Evolutionary conservation across 2,113 vertebrate genomes (phyloP).

Genomic region (Cephalopterus ornatus): DNA sequence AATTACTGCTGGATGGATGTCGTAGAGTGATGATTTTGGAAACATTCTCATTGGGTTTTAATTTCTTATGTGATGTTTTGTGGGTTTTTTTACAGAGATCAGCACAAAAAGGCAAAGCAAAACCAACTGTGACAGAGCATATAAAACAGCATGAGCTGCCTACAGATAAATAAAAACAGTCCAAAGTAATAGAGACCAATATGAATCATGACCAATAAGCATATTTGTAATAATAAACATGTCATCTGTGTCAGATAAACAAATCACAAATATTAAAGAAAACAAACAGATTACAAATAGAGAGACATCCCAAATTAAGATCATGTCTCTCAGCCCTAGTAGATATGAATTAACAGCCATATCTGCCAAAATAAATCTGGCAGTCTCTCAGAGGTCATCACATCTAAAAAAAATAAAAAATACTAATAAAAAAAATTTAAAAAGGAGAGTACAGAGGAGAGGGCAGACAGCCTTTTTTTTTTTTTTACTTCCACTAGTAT

Average conservation of each 20-base stretch:
- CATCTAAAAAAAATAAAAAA: background rate
- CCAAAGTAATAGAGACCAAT: conserved; percentile 16
- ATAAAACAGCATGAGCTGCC: conserved; percentile 52
- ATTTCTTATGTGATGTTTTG: background rate
- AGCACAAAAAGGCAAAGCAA: conserved; percentile 49
- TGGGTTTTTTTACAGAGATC: conserved; percentile 16
- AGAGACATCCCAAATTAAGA: conserved; percentile 33
- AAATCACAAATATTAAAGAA: conserved; percentile 48
- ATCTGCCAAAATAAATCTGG: conserved; percentile 26
- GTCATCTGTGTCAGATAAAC: conserved; percentile 47
- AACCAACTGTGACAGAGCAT: conserved; percentile 47
- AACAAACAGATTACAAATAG: conserved; percentile 20
- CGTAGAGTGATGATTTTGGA: background rate
- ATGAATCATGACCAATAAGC: conserved; percentile 48
- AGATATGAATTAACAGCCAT: conserved; percentile 23
- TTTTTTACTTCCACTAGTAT: background rate
- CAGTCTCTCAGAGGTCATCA: background rate
- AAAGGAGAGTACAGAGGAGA: background rate
- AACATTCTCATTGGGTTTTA: conserved; percentile 3
- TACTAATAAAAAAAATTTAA: background rate
- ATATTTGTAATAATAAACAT: conserved; percentile 51
- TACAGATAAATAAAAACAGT: conserved; percentile 41
- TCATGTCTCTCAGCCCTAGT: background rate
- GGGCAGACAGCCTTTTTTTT: background rate
- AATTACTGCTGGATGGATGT: conserved; percentile 17